These are phyloP conservation scores for Novumbra hubbsi DNA, from an alignment of 2,797 vertebrate species.

Conservation along the genomic window DNA sequence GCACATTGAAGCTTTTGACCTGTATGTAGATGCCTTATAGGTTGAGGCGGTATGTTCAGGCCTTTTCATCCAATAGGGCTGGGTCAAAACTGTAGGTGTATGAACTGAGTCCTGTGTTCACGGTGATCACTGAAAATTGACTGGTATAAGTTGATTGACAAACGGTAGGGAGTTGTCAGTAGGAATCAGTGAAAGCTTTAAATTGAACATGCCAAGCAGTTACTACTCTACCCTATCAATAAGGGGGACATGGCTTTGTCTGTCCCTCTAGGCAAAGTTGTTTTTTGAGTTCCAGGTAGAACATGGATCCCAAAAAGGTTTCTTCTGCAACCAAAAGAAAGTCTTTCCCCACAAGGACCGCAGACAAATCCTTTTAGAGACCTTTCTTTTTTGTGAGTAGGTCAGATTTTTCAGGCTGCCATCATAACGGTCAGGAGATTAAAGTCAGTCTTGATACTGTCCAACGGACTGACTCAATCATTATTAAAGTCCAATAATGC, in stretches of 20 bases:
- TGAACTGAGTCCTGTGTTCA: background rate
- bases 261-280: too few relatives aligned
- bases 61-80: background rate
- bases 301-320: too few relatives aligned
- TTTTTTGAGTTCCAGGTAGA: too few relatives aligned
- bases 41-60: too few relatives aligned
- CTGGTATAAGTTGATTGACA: background rate
- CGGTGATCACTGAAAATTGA: background rate
- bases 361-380: too few relatives aligned
- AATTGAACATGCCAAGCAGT: background rate
- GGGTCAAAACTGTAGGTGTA: background rate
- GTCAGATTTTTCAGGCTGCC: constrained; percentile 19
- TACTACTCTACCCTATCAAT: background rate
- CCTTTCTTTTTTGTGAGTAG: background rate
- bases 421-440: constrained; percentile 20
- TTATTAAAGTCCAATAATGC: constrained; percentile 47
- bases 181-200: constrained; percentile 4
- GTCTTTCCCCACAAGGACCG: too few relatives aligned
- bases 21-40: too few relatives aligned
- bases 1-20: too few relatives aligned
- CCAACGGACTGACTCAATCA: constrained; percentile 33
- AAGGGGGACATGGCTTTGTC: too few relatives aligned
- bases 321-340: too few relatives aligned
- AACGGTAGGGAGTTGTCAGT: background rate
- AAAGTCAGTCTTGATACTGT: constrained; percentile 24